These are phyloP conservation scores for Synchiropus splendidus DNA, from an alignment of 2,113 vertebrate species.

Conservation along the genomic window DNA sequence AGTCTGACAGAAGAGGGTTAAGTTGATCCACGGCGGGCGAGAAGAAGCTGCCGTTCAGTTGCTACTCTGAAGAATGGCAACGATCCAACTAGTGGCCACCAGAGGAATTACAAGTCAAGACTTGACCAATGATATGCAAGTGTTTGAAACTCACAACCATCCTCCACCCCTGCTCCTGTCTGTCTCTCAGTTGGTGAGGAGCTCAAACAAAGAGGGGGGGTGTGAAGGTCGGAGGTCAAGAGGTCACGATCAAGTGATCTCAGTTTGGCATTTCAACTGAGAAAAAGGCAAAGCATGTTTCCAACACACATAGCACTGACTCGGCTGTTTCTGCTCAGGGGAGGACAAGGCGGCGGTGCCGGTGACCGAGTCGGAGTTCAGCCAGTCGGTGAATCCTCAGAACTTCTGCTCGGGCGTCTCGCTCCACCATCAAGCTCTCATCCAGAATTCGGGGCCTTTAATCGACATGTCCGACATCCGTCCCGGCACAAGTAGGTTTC, in stretches of 20 bases:
- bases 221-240: too few species aligned
- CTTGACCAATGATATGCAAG: too few species aligned
- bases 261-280: too few species aligned
- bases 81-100: too few species aligned
- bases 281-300: too few species aligned
- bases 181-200: too few species aligned
- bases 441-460: conserved; percentile 93
- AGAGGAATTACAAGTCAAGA: too few species aligned
- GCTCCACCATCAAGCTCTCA: conserved; percentile 89
- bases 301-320: too few species aligned
- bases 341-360: conserved; percentile 96
- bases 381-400: conserved; percentile 93
- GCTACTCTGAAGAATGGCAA: not conserved
- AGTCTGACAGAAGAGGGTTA: conserved; percentile 13
- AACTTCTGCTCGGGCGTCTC: conserved; percentile 96
- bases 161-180: too few species aligned
- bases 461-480: conserved; percentile 99
- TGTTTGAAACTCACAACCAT: too few species aligned
- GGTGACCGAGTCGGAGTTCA: conserved; percentile 91
- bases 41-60: not conserved
- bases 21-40: not conserved
- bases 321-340: conserved; percentile 57
- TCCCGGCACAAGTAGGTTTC: conserved; percentile 86
- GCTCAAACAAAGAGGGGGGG: too few species aligned
- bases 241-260: too few species aligned